These are phyloP conservation scores for Pelodiscus sinensis DNA, from an alignment of 2,113 vertebrate species.

Conservation along the genomic window DNA sequence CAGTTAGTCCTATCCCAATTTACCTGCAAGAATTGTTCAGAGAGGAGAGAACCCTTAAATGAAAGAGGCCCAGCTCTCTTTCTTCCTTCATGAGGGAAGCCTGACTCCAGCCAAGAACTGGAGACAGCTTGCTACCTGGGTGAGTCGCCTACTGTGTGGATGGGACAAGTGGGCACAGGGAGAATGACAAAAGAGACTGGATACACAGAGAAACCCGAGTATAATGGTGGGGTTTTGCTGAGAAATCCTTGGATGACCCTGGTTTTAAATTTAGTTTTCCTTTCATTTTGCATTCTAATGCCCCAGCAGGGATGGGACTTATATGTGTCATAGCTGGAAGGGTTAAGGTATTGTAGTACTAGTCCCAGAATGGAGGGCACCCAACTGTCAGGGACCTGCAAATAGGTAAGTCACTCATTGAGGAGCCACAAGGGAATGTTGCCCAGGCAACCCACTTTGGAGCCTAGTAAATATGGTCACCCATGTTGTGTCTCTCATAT, in stretches of 20 bases:
- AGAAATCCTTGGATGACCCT: background rate
- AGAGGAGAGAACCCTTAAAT: background rate
- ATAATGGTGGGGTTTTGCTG: background rate
- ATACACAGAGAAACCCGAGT: background rate
- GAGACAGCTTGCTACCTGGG: background rate
- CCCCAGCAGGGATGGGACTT: background rate
- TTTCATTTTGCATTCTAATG: background rate
- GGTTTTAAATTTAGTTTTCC: background rate
- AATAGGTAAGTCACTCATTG: background rate
- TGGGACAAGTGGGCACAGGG: background rate
- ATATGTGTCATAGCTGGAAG: background rate
- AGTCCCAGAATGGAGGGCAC: background rate
- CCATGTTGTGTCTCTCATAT: background rate
- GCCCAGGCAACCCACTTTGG: background rate
- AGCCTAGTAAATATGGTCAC: background rate
- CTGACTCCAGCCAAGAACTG: background rate
- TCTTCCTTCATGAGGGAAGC: background rate
- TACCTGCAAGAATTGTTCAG: background rate
- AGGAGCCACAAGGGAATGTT: background rate
- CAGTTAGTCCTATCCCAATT: background rate
- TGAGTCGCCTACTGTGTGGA: background rate
- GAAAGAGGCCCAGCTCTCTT: background rate
- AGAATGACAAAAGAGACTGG: background rate
- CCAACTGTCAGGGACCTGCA: background rate
- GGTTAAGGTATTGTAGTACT: background rate